Percentiles rank a stretch among this genome's conserved stretches.
These are phyloP conservation scores for Aphrocallistes beatrix DNA, from an alignment of 37 sponge, comb jelly and placozoan species.

Conservation along the genomic window DNA sequence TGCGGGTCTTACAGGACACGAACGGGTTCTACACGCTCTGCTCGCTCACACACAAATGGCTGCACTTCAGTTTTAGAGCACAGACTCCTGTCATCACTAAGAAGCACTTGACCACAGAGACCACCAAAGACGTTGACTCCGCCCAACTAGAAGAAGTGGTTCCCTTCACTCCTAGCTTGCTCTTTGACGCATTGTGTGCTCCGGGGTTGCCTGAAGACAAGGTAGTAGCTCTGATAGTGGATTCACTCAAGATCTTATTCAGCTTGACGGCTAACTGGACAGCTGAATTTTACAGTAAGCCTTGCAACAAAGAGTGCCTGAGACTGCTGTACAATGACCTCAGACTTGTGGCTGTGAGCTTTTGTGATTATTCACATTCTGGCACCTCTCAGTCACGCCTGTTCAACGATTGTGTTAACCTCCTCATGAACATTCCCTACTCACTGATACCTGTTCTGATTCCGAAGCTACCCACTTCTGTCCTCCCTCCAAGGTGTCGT, in stretches of 20 bases:
- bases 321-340: not conserved
- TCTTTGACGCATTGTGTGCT: not conserved
- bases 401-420: not conserved
- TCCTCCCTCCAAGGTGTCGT: not conserved
- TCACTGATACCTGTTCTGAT: not conserved
- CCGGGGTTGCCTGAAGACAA: not conserved
- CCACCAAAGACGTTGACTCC: not conserved
- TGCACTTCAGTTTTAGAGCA: not conserved
- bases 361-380: not conserved
- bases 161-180: not conserved
- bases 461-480: not conserved
- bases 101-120: not conserved
- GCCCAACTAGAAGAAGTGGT: not conserved
- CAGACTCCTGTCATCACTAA: not conserved
- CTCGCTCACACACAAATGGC: not conserved
- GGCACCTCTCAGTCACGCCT: not conserved
- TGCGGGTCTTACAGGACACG: not conserved
- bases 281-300: not conserved
- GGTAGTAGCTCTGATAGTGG: not conserved
- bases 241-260: not conserved
- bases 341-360: not conserved
- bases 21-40: not conserved
- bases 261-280: not conserved
- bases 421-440: not conserved
- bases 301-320: not conserved